These are phyloP conservation scores for Lepetodrilus schrolli DNA, from an alignment of 2,888 invertebrate genomes.

Conservation along the genomic window DNA sequence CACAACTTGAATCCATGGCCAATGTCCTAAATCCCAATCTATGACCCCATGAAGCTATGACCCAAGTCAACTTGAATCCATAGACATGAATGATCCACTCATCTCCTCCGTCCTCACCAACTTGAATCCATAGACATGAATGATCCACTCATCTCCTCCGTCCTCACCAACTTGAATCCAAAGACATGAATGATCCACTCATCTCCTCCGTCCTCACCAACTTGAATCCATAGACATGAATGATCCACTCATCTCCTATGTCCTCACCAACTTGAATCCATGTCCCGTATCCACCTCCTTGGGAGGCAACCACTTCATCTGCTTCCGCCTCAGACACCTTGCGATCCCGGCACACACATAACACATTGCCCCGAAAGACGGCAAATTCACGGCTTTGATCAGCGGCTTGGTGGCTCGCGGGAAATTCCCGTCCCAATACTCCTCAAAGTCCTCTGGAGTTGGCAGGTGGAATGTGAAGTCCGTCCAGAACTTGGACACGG, in stretches of 20 bases:
- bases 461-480: conserved; percentile 73
- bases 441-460: conserved; percentile 66
- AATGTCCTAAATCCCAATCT: no score
- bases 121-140: no score
- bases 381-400: conserved; percentile 65
- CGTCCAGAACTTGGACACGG: conserved; percentile 69
- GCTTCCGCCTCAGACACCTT: conserved; percentile 64
- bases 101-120: no score
- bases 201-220: conserved; percentile 63
- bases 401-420: conserved; percentile 65
- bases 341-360: conserved; percentile 66
- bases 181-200: no score
- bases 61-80: no score
- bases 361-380: conserved; percentile 56
- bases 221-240: no score
- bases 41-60: no score
- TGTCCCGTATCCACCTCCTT: conserved; percentile 72
- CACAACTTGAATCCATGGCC: no score
- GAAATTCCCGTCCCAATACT: conserved; percentile 72
- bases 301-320: conserved; percentile 72
- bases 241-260: no score
- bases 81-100: no score
- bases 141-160: no score
- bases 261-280: conserved; percentile 71
- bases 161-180: no score